phyloP scores from a whole-genome alignment of 2,797 vertebrate species.

The Parambassis ranga region DNA sequence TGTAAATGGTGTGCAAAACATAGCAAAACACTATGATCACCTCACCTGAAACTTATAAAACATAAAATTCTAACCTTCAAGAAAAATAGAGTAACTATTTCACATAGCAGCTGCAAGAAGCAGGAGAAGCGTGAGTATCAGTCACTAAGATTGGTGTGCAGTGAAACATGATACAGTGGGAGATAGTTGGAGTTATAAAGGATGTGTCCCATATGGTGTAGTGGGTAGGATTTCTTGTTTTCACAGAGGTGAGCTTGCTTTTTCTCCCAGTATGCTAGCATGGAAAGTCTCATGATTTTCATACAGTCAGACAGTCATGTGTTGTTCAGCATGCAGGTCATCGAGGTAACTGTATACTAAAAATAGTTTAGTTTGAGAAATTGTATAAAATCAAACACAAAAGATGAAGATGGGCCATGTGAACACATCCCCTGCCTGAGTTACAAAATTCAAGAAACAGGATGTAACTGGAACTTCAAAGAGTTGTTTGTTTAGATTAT shows the following conservation, averaged over 20 bases:
- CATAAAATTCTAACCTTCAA: not conserved
- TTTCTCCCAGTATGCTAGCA: not conserved
- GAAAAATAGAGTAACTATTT: not conserved
- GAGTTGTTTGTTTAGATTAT: slow-evolving; percentile 18
- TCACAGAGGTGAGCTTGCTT: not conserved
- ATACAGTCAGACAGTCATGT: slow-evolving; percentile 33
- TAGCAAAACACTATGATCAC: no score
- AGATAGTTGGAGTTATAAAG: slow-evolving; percentile 12
- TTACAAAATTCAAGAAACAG: slow-evolving; percentile 1
- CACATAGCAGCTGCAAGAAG: slow-evolving; percentile 5
- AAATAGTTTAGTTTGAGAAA: not conserved
- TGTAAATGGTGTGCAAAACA: no score
- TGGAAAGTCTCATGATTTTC: slow-evolving; percentile 40
- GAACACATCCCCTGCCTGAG: not conserved
- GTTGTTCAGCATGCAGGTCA: slow-evolving; percentile 18
- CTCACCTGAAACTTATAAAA: not conserved
- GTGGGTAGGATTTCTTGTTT: slow-evolving; percentile 15
- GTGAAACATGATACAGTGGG: slow-evolving; percentile 47
- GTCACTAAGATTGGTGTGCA: slow-evolving; percentile 46
- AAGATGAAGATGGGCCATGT: not conserved
- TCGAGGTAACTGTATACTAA: slow-evolving; percentile 1
- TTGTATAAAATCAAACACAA: not conserved
- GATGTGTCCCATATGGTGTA: slow-evolving; percentile 7
- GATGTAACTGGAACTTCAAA: not conserved
- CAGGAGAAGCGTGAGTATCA: slow-evolving; percentile 16